These are phyloP conservation scores for Lampropteryx suffumata DNA, from an alignment of 2,888 invertebrate species.

Conservation along the genomic window DNA sequence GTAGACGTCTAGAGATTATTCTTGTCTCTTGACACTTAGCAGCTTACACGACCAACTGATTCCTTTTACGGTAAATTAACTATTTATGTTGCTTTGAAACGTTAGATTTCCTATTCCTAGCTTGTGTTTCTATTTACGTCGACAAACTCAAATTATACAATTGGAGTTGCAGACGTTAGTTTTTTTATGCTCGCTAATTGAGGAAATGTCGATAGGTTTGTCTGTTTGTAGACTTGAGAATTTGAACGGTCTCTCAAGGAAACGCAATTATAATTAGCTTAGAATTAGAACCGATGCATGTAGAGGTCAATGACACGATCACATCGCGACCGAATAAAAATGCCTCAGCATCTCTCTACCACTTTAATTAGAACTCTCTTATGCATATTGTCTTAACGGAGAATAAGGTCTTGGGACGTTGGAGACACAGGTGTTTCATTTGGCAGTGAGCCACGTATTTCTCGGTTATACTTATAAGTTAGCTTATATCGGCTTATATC, in stretches of 20 bases:
- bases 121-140: conserved; percentile 10
- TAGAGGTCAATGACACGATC: conserved; percentile 75
- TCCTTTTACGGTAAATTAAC: conserved; percentile 14
- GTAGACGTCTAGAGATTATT: not conserved
- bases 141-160: conserved; percentile 15
- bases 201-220: conserved; percentile 33
- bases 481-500: conserved; percentile 17
- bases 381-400: conserved; percentile 19
- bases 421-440: conserved; percentile 49
- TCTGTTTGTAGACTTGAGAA: conserved; percentile 27
- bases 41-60: conserved; percentile 1
- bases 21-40: not conserved
- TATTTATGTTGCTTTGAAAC: conserved; percentile 1
- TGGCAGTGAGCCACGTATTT: conserved; percentile 56
- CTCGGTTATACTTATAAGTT: conserved; percentile 35
- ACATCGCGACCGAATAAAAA: conserved; percentile 55
- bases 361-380: conserved; percentile 44
- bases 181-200: conserved; percentile 32
- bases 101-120: conserved; percentile 13
- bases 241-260: conserved; percentile 50
- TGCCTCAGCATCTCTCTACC: conserved; percentile 45
- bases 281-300: conserved; percentile 62
- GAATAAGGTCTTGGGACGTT: conserved; percentile 38
- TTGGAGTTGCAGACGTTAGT: conserved; percentile 9
- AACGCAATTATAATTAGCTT: conserved; percentile 74